Percentiles rank a stretch among this genome's conserved stretches.
Evolutionary conservation across 2,888 invertebrate genomes (phyloP).

Genomic region (Ormyrus thymus): DNA sequence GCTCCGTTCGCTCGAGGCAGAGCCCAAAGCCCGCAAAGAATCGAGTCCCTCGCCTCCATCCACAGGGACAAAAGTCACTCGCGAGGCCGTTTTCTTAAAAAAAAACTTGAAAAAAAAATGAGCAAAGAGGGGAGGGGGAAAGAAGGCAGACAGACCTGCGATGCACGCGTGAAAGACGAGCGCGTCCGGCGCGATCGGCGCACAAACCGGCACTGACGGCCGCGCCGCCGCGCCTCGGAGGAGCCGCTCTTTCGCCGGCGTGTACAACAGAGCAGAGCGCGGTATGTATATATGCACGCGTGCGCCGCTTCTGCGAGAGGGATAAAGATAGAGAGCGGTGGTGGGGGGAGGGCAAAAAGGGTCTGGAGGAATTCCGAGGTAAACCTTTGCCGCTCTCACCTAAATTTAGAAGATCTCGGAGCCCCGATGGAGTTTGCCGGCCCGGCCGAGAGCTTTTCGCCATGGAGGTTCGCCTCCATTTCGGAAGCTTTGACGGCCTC

Average conservation of each 20-base stretch:
- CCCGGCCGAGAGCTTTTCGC: background rate
- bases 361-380: slow-evolving; percentile 50
- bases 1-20: no score
- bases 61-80: no score
- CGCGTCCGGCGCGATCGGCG: slow-evolving; percentile 60
- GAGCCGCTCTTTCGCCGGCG: background rate
- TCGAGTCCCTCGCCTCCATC: no score
- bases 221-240: slow-evolving; percentile 25
- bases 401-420: slow-evolving; percentile 51
- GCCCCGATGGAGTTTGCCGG: background rate
- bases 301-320: slow-evolving; percentile 16
- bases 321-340: slow-evolving; percentile 38
- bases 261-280: no score
- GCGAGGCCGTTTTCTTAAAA: no score
- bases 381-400: slow-evolving; percentile 43
- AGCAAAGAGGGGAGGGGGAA: no score
- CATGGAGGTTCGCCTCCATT: background rate
- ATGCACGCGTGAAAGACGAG: slow-evolving; percentile 37
- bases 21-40: no score
- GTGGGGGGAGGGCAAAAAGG: slow-evolving; percentile 12
- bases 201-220: slow-evolving; percentile 61
- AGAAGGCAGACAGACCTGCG: slow-evolving; percentile 31
- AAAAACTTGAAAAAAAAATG: no score
- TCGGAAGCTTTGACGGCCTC: background rate
- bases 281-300: background rate